Evolutionary conservation across 2,888 invertebrate genomes (phyloP), one percentile per base, ranked within the genome.

Genomic region (Orthonychiurus folsomi): DNA sequence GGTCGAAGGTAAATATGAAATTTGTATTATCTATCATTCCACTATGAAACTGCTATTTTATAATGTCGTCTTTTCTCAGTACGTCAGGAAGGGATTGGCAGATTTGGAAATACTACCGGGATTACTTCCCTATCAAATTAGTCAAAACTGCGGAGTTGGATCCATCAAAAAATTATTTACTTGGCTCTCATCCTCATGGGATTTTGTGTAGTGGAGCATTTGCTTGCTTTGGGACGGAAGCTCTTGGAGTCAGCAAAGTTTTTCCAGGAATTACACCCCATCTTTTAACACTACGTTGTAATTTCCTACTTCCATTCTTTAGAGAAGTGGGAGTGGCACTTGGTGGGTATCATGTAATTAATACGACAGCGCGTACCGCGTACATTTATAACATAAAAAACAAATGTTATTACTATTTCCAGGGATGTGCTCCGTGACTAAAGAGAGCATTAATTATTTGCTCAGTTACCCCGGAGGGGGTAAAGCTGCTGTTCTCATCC

Each of bases 171-270:
- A 92, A 92, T 77, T 95, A 95, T 75, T 80, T 95, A 23, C 83
- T 92, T 66, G 90, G 91, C 3, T 84, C 85, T 65, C 94, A 91
- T 77, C 96, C 96, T 0, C 96, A 97, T 77, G 96, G 96, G 83
- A 0, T 85, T 87, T 50, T 93, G 95, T 78, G 86, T 83, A 0
- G 86, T 89, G 0, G 87, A 24, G 59, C 61, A 1, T 60, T 65
- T 50, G 60, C 56, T 23, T 54, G 50, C 25, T 65, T 65, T 65
- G 60, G 62, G 1, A 65, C 65, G 1, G 64, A 64, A 47, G 64
- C 59, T 24, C 56, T 59, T 18, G 53, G 57, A n/a, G 59, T 64
- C 71, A 74, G 76, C 50, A 76, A 80, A 64, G 66, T 82, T 0
- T 88, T 85, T 72, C 86, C 87, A 0, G 84, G 85, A 1, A 76